Percentiles rank a stretch among this genome's conserved stretches.
Conservation (phyloP, 2,113 vertebrate species). For the Abramis brama region DNA sequence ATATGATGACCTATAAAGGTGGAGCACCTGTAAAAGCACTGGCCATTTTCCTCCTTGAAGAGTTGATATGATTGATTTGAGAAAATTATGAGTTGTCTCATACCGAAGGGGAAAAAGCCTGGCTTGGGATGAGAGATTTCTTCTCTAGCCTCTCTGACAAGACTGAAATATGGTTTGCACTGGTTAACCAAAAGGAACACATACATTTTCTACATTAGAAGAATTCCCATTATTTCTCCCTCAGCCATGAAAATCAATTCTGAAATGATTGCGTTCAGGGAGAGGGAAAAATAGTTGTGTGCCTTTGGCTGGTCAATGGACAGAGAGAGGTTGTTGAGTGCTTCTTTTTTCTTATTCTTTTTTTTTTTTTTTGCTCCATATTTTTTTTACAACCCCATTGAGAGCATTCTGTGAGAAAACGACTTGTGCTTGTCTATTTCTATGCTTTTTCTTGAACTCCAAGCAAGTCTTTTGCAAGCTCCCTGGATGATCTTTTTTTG, state of each 20-base stretch:
- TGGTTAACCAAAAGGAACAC: constrained; percentile 99
- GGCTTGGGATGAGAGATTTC: constrained; percentile 72
- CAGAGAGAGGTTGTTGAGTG: constrained; percentile 79
- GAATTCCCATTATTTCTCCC: constrained; percentile 98
- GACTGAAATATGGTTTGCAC: constrained; percentile 95
- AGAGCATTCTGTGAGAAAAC: constrained; percentile 71
- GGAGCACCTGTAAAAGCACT: constrained; percentile 59
- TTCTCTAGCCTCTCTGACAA: constrained; percentile 89
- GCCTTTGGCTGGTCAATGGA: constrained; percentile 87
- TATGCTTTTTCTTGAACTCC: constrained; percentile 22
- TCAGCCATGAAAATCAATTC: constrained; percentile 99
- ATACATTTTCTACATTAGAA: constrained; percentile 98
- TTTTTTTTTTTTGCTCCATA: constrained; percentile 50
- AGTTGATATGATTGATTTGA: constrained; percentile 75
- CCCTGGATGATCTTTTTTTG: not conserved
- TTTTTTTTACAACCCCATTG: constrained; percentile 69
- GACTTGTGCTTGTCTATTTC: constrained; percentile 65
- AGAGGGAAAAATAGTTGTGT: constrained; percentile 80
- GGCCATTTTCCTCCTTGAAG: constrained; percentile 56
- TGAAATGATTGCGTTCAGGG: constrained; percentile 94
- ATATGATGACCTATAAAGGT: constrained; percentile 65
- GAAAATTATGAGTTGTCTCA: constrained; percentile 76
- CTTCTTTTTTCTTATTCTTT: constrained; percentile 58
- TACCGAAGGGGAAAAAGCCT: constrained; percentile 64
- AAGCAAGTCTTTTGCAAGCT: constrained; percentile 10